These are phyloP conservation scores for Andricus quercusramuli DNA, from an alignment of 2,888 invertebrate species.

Conservation along the genomic window DNA sequence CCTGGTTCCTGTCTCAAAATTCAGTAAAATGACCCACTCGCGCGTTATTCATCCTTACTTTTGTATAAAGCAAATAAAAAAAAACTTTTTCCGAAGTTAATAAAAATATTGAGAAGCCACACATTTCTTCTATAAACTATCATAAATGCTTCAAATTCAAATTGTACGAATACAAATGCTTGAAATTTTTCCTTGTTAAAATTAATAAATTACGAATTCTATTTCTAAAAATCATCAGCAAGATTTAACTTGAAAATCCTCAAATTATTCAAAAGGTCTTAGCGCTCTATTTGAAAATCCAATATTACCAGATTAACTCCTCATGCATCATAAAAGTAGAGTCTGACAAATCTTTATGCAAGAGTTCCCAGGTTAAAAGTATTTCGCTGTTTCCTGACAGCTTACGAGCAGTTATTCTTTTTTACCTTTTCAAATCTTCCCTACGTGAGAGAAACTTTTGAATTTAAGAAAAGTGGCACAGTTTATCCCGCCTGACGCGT, in stretches of 20 bases:
- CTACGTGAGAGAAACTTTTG: not conserved
- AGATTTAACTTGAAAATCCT: too few relatives aligned
- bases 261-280: too few relatives aligned
- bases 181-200: too few relatives aligned
- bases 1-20: not conserved
- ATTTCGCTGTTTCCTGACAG: not conserved
- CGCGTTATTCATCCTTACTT: not conserved
- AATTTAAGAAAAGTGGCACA: not conserved
- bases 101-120: too few relatives aligned
- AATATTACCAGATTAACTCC: too few relatives aligned
- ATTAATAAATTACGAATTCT: too few relatives aligned
- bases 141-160: too few relatives aligned
- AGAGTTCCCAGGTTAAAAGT: not conserved
- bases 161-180: too few relatives aligned
- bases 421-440: not conserved
- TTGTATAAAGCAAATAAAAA: not conserved
- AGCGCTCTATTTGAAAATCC: too few relatives aligned
- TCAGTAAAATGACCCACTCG: not conserved
- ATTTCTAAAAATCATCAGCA: too few relatives aligned
- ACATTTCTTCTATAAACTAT: too few relatives aligned
- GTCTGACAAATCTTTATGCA: not conserved
- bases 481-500: not conserved
- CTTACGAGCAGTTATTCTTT: constrained; percentile 5
- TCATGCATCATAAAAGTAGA: not conserved
- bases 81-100: too few relatives aligned